Evolutionary conservation across 2,113 vertebrate genomes (phyloP), one percentile per base, ranked within the genome.

Genomic region (Paramormyrops kingsleyae): DNA sequence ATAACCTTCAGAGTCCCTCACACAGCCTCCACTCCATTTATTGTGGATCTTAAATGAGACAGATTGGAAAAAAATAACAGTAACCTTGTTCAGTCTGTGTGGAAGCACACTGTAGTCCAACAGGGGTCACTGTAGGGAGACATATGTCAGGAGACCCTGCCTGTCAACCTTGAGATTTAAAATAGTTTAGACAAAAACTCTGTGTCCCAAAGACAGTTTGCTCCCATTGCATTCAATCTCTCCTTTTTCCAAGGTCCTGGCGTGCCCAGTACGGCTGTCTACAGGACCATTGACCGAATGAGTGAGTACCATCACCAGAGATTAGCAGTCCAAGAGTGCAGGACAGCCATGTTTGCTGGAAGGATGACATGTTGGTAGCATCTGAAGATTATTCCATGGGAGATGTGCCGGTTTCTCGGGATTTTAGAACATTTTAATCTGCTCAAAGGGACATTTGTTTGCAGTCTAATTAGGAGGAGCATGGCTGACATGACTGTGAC

Each of bases 241-340:
- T 24, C 93, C 47, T 80, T 93, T 31, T 93, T 83, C 91, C 77
- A 50, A 99, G 98, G 98, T 90, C 98, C 98, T 13, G 95, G 97
- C 42, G 95, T 99, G 70, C 98, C 98, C 0, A 95, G 91, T 89
- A 97, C 98, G 92, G 96, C 97, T 0, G 94, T 99, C 80, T 97
- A 98, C 93, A 97, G 95, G 88, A 97, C 97, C 0, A 92, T 93
- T 0, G 95, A 98, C 70, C 93, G 93, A 92, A 94, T 95, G 92
- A 98, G 98, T 99, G 96, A 98, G 98, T 95, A 90, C 2, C 1
- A n/a, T 77, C 13, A 39, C 70, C 70, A 80, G 35, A 42, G 62
- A 31, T 70, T 31, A 70, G 62, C 62, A 70, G 62, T 70, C 62
- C 10, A 13, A 70, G 35, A 15, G 74, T 80, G 74, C 74, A 42